Evolutionary conservation across 2,797 vertebrate species (phyloP), one percentile per base, ranked within the genome.

Genomic region (Oryzias dopingdopingensis): DNA sequence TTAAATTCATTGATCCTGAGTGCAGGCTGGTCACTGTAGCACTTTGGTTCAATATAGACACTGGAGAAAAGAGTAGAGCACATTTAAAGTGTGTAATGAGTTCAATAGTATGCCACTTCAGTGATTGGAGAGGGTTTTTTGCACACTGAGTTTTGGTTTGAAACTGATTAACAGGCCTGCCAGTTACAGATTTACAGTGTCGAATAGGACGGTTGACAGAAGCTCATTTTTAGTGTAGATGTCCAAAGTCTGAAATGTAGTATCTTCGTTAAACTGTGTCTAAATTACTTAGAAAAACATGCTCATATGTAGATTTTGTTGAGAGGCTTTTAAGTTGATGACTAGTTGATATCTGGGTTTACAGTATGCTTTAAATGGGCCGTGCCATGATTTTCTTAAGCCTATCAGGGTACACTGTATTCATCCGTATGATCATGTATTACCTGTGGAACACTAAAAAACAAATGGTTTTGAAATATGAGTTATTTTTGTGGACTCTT

Each of bases 1-100:
- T 74, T 52, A 63, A 56, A 45, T 70, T 59, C 50, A 71, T 72
- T 60, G 73, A 73, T 77, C 53, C 53, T 37, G 26, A 52, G 37
- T 41, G 42, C 5, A 4, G 26, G 32, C 14, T 26, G 24, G 17
- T 46, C 47, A 48, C 46, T 63, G 43, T 8, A 47, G 42, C 52
- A 20, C 41, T 12, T 32, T 37, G 32, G 10, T 4, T 10, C 2
- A 29, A 45, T 12, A 1, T 29, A 37, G 46, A 56, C 42, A 60
- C 44, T 56, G 32, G 37, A 20, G n/a, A 4, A 18, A 4, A 45
- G n/a, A 14, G 4, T 1, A 22, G 4, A 45, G 2, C 2, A 37
- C 6, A 14, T 14, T 29, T 14, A 10, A 42, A 53, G 6, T 10
- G 43, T 37, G 43, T 23, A 32, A 26, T 46, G 18, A 26, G 53